phyloP scores from a whole-genome alignment of 2,113 vertebrate genomes.

The Trochalopteron elliotii region DNA sequence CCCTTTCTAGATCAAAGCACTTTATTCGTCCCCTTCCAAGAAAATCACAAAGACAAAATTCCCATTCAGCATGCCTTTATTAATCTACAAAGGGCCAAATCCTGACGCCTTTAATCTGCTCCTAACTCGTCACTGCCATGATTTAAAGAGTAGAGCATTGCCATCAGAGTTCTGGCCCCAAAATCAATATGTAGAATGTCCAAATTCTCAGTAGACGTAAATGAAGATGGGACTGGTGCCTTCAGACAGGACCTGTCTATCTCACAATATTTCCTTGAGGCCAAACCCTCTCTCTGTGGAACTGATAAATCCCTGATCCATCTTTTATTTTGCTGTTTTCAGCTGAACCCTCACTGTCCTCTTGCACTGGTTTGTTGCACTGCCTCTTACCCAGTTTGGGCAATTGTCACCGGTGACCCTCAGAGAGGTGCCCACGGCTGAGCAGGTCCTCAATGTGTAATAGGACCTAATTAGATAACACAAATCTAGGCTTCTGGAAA shows the following conservation, averaged over 20 bases:
- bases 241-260: background rate
- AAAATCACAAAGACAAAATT: constrained; percentile 66
- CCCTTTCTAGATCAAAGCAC: constrained; percentile 50
- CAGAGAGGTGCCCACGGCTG: background rate
- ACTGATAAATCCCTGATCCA: background rate
- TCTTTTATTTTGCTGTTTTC: background rate
- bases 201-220: background rate
- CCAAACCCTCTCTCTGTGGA: background rate
- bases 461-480: background rate
- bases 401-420: background rate
- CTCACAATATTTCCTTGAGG: background rate
- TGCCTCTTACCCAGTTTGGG: background rate
- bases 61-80: constrained; percentile 27
- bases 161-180: background rate
- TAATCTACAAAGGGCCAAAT: constrained; percentile 52
- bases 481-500: background rate
- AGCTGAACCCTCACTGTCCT: background rate
- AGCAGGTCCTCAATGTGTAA: background rate
- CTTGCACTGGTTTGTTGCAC: background rate
- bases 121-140: background rate
- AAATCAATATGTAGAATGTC: background rate
- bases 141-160: background rate
- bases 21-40: constrained; percentile 42
- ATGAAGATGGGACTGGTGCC: accelerated
- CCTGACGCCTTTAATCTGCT: constrained; percentile 17